A percentile compares a stretch with the other conserved stretches of the same genome.
Evolutionary conservation across 1,140 invertebrate species (phyloP).

Genomic region (Zaprionus nigranus): DNA sequence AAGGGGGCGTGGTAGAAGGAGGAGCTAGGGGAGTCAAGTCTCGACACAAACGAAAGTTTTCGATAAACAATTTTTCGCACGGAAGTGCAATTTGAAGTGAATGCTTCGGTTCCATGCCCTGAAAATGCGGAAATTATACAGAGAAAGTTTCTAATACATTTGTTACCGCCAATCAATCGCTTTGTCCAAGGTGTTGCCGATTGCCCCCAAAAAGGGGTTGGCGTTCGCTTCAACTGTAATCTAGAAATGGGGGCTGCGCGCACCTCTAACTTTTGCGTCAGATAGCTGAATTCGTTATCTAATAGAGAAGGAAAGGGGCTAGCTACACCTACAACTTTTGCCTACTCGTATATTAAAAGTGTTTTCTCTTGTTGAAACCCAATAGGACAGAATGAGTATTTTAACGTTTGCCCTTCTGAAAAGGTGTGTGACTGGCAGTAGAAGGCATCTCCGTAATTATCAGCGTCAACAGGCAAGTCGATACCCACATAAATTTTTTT

Average conservation of each 20-base stretch:
- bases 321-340: background rate
- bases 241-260: background rate
- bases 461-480: too few species aligned
- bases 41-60: conserved; percentile 61
- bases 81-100: conserved; percentile 81
- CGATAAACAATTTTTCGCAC: conserved; percentile 83
- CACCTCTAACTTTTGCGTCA: conserved; percentile 39
- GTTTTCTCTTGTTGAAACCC: too few species aligned
- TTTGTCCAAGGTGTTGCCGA: conserved; percentile 31
- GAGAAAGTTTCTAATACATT: conserved; percentile 79
- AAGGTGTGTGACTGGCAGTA: too few species aligned
- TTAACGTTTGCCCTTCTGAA: too few species aligned
- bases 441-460: too few species aligned
- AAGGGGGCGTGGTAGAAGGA: background rate
- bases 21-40: background rate
- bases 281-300: conserved; percentile 34
- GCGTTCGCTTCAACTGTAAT: background rate
- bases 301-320: background rate
- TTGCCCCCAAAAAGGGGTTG: conserved; percentile 17
- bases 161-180: conserved; percentile 74
- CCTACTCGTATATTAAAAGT: background rate
- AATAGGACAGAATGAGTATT: too few species aligned
- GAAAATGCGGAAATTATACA: conserved; percentile 80
- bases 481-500: too few species aligned
- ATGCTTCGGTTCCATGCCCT: conserved; percentile 51